Conservation (phyloP, 2,113 vertebrate species). For the Oryzias woworae region DNA sequence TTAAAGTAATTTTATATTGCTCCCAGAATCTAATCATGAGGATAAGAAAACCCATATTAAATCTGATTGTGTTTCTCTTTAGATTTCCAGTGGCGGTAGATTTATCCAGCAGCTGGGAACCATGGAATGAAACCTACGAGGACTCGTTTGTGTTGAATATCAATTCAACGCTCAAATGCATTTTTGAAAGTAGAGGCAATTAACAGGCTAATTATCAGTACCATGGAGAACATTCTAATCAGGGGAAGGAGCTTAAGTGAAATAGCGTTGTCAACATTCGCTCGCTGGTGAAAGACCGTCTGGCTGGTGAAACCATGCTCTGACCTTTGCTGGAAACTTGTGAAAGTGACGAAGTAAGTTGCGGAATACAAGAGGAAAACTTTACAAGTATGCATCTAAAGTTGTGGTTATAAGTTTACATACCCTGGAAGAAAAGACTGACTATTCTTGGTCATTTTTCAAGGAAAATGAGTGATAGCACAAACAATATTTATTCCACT, state of each 20-base stretch:
- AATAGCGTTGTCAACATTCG: conserved; percentile 47
- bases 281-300: conserved; percentile 30
- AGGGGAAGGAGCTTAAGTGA: conserved; percentile 59
- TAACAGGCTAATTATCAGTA: conserved; percentile 72
- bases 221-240: conserved; percentile 70
- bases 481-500: no score
- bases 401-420: no score
- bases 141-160: conserved; percentile 74
- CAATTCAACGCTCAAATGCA: conserved; percentile 72
- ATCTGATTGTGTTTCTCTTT: conserved; percentile 51
- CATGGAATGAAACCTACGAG: conserved; percentile 62
- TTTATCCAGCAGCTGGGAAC: conserved; percentile 70
- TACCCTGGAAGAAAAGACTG: no score
- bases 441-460: no score
- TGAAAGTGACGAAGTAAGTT: conserved; percentile 26
- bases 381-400: no score
- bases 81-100: conserved; percentile 41
- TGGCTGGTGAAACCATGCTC: conserved; percentile 27
- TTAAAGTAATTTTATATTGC: conserved; percentile 13
- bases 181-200: conserved; percentile 69
- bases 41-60: conserved; percentile 29
- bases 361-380: neutral
- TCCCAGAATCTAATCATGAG: conserved; percentile 27
- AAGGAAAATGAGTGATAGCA: no score
- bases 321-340: conserved; percentile 50